These are phyloP conservation scores for Xyliphius kryptos DNA, from an alignment of 2,113 vertebrate genomes.

Conservation along the genomic window DNA sequence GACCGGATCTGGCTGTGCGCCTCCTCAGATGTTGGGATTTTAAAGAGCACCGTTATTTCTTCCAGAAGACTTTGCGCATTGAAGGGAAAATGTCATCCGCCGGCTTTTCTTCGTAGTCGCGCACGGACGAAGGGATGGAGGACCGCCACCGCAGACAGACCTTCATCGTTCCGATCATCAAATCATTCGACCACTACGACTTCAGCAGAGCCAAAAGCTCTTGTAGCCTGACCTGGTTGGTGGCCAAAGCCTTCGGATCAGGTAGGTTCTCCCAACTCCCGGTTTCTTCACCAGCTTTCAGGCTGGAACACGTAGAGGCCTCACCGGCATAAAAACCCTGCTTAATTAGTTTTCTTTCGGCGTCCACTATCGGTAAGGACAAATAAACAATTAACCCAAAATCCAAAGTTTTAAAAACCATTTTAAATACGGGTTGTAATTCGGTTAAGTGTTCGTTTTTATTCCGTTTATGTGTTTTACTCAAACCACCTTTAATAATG, in stretches of 20 bases:
- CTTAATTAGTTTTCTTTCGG: background rate
- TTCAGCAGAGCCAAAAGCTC: conserved; percentile 90
- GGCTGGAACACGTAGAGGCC: background rate
- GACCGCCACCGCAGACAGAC: conserved; percentile 78
- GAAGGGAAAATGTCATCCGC: conserved; percentile 56
- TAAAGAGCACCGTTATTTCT: conserved; percentile 17
- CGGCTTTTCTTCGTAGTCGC: conserved; percentile 44
- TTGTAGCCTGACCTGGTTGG: conserved; percentile 93
- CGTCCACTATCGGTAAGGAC: no score
- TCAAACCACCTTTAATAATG: no score
- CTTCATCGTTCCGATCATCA: conserved; percentile 92
- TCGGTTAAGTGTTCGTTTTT: no score
- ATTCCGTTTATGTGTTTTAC: no score
- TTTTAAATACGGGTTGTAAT: no score
- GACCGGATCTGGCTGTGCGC: background rate
- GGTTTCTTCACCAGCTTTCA: background rate
- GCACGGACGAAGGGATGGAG: conserved; percentile 71
- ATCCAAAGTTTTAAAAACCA: no score
- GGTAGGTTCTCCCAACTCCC: conserved; percentile 68
- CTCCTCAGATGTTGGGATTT: background rate
- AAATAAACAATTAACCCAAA: no score
- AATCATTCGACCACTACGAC: conserved; percentile 92
- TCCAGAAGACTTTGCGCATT: conserved; percentile 48
- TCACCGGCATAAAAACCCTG: background rate
- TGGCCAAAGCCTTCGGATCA: conserved; percentile 96